Evolutionary conservation across 2,888 invertebrate species (phyloP).

Genomic region (Panzeria rudis): DNA sequence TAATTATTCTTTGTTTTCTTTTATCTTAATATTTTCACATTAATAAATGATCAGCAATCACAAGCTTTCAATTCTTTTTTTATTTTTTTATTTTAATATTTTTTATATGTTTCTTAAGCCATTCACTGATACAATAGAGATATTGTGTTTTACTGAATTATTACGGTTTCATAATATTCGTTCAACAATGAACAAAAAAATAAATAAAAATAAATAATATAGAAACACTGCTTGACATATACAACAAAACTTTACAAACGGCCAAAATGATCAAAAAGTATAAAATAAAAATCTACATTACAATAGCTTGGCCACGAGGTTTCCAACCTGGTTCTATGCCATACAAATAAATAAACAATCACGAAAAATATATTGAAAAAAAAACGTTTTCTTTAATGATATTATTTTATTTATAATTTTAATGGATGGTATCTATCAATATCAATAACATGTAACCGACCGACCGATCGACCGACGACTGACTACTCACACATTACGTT

Average conservation of each 20-base stretch:
- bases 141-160: constrained; percentile 51
- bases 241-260: constrained; percentile 1
- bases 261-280: neutral
- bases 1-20: constrained; percentile 20
- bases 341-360: constrained; percentile 24
- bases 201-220: neutral
- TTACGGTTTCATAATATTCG: constrained; percentile 62
- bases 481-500: constrained; percentile 11
- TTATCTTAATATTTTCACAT: neutral
- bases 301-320: constrained; percentile 48
- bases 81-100: neutral
- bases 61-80: constrained; percentile 2
- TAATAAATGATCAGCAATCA: constrained; percentile 37
- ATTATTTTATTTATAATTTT: constrained; percentile 29
- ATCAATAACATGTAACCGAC: constrained; percentile 32
- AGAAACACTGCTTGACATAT: constrained; percentile 16
- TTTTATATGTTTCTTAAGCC: constrained; percentile 16
- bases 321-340: constrained; percentile 42
- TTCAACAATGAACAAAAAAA: neutral
- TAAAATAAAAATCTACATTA: constrained; percentile 51
- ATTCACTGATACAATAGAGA: neutral
- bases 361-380: no score
- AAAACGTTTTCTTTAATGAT: constrained; percentile 24
- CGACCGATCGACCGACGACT: constrained; percentile 10
- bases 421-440: constrained; percentile 47